Conservation (phyloP, 37 sponge, comb jelly and placozoan species). For the Theonella swinhoei region DNA sequence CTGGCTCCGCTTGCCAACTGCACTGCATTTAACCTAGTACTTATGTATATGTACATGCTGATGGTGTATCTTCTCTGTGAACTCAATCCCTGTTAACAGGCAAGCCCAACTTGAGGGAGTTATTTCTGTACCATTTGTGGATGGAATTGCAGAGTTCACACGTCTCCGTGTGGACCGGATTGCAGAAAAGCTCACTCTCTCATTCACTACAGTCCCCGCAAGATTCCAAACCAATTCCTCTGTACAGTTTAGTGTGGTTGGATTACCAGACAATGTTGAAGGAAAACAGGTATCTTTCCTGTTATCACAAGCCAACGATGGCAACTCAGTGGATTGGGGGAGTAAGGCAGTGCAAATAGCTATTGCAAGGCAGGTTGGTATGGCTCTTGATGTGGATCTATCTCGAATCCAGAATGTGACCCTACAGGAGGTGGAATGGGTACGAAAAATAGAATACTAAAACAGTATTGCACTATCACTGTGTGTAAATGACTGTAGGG, state of each 20-base stretch:
- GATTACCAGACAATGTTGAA: slow-evolving; percentile 41
- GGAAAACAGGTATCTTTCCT: slow-evolving; percentile 41
- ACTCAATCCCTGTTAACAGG: too few relatives aligned
- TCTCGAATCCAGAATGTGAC: slow-evolving; percentile 48
- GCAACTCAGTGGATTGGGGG: not conserved
- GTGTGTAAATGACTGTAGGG: not conserved
- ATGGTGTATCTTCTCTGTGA: too few relatives aligned
- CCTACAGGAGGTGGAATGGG: slow-evolving; percentile 9
- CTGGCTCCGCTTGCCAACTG: too few relatives aligned
- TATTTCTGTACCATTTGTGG: slow-evolving; percentile 54
- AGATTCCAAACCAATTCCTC: slow-evolving; percentile 30
- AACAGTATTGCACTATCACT: not conserved
- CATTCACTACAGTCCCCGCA: slow-evolving; percentile 53
- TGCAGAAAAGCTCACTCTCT: slow-evolving; percentile 40
- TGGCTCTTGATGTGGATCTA: slow-evolving; percentile 44
- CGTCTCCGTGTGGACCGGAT: slow-evolving; percentile 62
- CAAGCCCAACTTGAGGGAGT: slow-evolving; percentile 39
- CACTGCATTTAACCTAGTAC: too few relatives aligned
- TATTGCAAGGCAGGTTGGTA: slow-evolving; percentile 12
- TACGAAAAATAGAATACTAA: not conserved
- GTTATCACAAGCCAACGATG: not conserved
- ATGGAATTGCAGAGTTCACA: slow-evolving; percentile 82
- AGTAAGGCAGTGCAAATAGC: not conserved
- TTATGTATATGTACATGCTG: too few relatives aligned
- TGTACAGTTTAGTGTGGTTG: slow-evolving; percentile 45